Evolutionary conservation across 2,888 invertebrate genomes (phyloP).

Genomic region (Ditylenchus weischeri): DNA sequence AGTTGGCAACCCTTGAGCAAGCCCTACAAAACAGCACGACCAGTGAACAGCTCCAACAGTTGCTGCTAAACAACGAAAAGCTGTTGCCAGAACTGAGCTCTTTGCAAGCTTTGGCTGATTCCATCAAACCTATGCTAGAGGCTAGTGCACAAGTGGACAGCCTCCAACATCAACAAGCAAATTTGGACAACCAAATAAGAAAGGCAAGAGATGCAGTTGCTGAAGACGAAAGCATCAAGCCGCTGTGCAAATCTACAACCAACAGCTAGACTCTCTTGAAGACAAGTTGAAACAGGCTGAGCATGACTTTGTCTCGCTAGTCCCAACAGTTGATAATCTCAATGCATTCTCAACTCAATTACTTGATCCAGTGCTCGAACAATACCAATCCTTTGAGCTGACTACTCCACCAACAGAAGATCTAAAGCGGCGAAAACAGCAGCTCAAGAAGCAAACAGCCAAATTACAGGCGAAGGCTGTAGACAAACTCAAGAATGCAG

Average conservation of each 20-base stretch:
- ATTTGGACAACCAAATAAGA: too few species aligned
- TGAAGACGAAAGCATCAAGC: too few species aligned
- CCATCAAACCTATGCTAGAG: neutral
- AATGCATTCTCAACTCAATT: too few species aligned
- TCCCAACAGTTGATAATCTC: too few species aligned
- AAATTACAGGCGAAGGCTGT: neutral
- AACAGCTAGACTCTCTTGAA: too few species aligned
- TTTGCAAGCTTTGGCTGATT: neutral
- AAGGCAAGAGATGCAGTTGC: too few species aligned
- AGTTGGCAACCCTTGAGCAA: too few species aligned
- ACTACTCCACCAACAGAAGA: slow-evolving; percentile 4
- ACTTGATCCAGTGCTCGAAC: too few species aligned
- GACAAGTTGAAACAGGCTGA: too few species aligned
- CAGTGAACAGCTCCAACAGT: slow-evolving; percentile 18
- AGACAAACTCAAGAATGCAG: neutral
- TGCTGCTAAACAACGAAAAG: slow-evolving; percentile 16
- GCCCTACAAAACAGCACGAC: neutral
- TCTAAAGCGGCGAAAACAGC: neutral
- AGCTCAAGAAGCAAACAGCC: neutral
- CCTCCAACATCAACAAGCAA: too few species aligned
- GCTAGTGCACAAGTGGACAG: neutral
- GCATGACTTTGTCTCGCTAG: too few species aligned
- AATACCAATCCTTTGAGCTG: neutral
- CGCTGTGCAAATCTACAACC: too few species aligned
- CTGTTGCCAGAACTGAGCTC: slow-evolving; percentile 18